phyloP scores from a whole-genome alignment of 2,113 vertebrate species.

The Halcyon senegalensis region DNA sequence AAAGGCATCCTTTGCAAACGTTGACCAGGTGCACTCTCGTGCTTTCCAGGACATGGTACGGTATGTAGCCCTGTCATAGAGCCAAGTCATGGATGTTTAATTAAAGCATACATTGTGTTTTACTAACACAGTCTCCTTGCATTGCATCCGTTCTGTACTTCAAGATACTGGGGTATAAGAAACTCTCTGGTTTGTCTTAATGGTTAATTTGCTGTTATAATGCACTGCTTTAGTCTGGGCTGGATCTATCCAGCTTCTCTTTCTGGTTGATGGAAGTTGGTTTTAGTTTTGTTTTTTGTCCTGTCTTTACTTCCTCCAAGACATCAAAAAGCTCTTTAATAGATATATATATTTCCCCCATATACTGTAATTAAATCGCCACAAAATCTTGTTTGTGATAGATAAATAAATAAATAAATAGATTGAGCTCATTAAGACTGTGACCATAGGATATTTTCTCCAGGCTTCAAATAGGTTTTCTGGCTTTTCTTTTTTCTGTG shows the following conservation, averaged over 20 bases:
- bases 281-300: neutral
- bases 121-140: neutral
- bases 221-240: neutral
- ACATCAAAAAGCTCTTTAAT: neutral
- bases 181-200: neutral
- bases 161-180: neutral
- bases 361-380: neutral
- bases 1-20: neutral
- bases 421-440: neutral
- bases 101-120: neutral
- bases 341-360: neutral
- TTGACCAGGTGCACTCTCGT: no score
- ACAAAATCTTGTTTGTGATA: neutral
- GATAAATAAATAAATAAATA: neutral
- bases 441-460: neutral
- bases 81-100: neutral
- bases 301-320: neutral
- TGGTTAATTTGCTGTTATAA: neutral
- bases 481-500: neutral
- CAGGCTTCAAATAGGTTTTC: neutral
- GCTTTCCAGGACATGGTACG: neutral
- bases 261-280: neutral
- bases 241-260: neutral
- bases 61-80: neutral
- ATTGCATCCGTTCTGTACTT: neutral